Evolutionary conservation across 2,113 vertebrate species (phyloP).

Genomic region (Neoarius graeffei): DNA sequence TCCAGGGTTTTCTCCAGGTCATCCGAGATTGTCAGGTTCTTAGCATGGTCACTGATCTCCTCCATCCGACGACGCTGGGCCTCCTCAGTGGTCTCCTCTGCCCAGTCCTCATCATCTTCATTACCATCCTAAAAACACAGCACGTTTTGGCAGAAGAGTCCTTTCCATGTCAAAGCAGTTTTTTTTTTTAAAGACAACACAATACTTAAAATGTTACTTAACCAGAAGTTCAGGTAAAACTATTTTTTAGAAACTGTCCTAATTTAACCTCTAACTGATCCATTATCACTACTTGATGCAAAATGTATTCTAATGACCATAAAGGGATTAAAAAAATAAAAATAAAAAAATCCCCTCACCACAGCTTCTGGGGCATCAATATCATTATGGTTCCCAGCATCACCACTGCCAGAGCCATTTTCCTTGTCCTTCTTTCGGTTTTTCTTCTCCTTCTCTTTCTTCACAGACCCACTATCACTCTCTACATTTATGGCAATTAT

Average conservation of each 20-base stretch:
- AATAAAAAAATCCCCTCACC: conserved; percentile 69
- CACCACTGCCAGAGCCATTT: conserved; percentile 91
- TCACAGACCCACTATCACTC: conserved; percentile 86
- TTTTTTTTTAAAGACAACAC: no score
- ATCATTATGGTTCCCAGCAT: conserved; percentile 80
- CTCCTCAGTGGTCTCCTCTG: conserved; percentile 96
- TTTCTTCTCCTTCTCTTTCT: conserved; percentile 97
- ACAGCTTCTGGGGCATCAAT: conserved; percentile 85
- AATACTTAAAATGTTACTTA: background rate
- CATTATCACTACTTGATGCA: background rate
- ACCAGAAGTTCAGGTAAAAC: background rate
- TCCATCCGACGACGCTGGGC: conserved; percentile 94
- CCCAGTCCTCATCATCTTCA: conserved; percentile 95
- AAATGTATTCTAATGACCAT: background rate
- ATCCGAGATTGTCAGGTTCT: conserved; percentile 93
- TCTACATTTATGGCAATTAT: conserved; percentile 67
- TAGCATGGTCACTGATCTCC: conserved; percentile 95
- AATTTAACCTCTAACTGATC: background rate
- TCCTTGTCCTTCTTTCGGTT: conserved; percentile 97
- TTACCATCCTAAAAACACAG: conserved; percentile 77
- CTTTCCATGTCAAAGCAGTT: background rate
- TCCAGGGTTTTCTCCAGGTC: conserved; percentile 92
- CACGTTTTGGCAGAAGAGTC: background rate
- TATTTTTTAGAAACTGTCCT: background rate
- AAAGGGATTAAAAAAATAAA: no score